These are phyloP conservation scores for Condylura cristata DNA, from an alignment of 2,113 vertebrate species.

Conservation along the genomic window DNA sequence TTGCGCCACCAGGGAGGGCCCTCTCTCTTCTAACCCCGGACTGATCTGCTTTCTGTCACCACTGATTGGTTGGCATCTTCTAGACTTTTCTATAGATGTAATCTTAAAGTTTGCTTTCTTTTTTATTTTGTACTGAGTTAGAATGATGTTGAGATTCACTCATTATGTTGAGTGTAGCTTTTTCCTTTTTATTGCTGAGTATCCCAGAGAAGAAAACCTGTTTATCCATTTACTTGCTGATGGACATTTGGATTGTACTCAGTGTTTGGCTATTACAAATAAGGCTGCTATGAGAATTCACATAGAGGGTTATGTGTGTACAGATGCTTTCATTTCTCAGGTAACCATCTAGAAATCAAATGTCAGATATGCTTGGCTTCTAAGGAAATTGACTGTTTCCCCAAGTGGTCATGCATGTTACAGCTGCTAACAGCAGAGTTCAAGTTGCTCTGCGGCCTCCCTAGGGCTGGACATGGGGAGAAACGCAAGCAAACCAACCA, in stretches of 20 bases:
- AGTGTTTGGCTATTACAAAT: neutral
- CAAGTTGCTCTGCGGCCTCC: neutral
- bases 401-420: neutral
- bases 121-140: neutral
- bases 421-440: neutral
- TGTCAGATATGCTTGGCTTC: neutral
- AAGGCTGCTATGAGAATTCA: neutral
- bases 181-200: neutral
- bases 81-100: neutral
- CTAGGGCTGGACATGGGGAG: neutral
- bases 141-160: neutral
- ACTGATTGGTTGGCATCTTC: neutral
- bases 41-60: neutral
- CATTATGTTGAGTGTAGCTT: neutral
- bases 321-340: neutral
- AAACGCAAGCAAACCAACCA: too few species aligned
- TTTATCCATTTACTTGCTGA: neutral
- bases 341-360: neutral
- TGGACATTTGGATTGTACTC: neutral
- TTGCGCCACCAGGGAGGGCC: too few species aligned
- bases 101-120: neutral
- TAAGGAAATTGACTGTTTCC: neutral
- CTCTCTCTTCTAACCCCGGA: neutral
- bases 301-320: neutral
- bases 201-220: neutral